Evolutionary conservation across 2,888 invertebrate species (phyloP), one percentile per base, ranked within the genome.

Genomic region (Acrobasis repandana): DNA sequence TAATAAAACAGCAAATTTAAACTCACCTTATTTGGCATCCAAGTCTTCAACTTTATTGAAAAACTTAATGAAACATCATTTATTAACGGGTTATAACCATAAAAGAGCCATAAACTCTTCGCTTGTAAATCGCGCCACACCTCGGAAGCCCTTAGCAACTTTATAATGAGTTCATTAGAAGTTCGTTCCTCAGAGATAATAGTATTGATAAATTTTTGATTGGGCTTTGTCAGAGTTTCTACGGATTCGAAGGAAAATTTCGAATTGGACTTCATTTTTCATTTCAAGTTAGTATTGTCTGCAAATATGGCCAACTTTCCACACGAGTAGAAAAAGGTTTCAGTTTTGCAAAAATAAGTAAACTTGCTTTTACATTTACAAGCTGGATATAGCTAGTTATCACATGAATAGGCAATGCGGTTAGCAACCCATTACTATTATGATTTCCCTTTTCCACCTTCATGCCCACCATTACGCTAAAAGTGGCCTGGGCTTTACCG

Each of bases 161-260:
- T 86, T 85, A 83, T 86, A 88, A 88, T 85, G 86, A 88, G 82
- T 86, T 86, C 82, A 82, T 86, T 86, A 86, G 83, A 75, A 77
- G 72, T 63, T 63, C 70, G 75, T 73, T 75, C 69, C 69, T 74
- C 69, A 67, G 62, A 68, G 72, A 72, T 75, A 75, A 77, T 75
- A 71, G 71, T 71, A 76, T 73, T 75, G 72, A 71, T 68, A 74
- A 75, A 69, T 75, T 77, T 77, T 76, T 71, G 74, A 78, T 76
- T 76, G 77, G 75, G 74, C 72, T 70, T 71, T 70, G 51, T 68
- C 65, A 65, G 68, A 75, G 48, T 63, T 62, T 56, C 58, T 56
- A 59, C 50, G 54, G 54, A 56, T 52, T 47, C 15, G 33, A 47
- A 15, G 58, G 38, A 38, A 38, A 54, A 54, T 54, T 54, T 54